phyloP scores from a whole-genome alignment of 2,888 invertebrate genomes.

The Ectemnius continuus region DNA sequence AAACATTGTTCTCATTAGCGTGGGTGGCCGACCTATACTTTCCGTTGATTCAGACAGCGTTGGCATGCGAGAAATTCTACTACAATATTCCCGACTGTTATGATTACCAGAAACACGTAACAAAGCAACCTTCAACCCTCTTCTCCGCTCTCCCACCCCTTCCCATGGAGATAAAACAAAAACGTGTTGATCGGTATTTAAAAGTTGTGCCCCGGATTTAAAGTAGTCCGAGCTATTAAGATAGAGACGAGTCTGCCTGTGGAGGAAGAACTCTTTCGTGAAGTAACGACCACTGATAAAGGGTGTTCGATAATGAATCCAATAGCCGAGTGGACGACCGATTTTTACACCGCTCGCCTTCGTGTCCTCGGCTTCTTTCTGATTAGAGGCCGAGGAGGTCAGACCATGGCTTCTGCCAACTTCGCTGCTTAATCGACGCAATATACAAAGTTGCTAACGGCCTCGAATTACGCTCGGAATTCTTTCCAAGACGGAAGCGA shows the following conservation, averaged over 20 bases:
- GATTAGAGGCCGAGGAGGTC: not conserved
- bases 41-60: no score
- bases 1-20: slow-evolving; percentile 56
- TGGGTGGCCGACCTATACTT: slow-evolving; percentile 23
- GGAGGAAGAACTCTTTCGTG: not conserved
- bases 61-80: no score
- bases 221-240: no score
- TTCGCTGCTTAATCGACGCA: slow-evolving; percentile 48
- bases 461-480: slow-evolving; percentile 34
- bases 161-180: no score
- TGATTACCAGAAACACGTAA: no score
- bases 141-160: no score
- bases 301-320: slow-evolving; percentile 16
- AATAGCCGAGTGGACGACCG: not conserved
- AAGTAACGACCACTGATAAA: slow-evolving; percentile 1
- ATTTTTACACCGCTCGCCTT: no score
- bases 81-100: no score
- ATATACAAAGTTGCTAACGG: slow-evolving; percentile 44
- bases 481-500: slow-evolving; percentile 12
- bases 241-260: not conserved
- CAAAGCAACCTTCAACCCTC: no score
- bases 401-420: slow-evolving; percentile 7
- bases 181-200: no score
- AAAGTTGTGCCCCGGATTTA: no score
- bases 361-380: not conserved